Evolutionary conservation across 2,113 vertebrate species (phyloP), one percentile per base, ranked within the genome.

Genomic region (Channa argus): DNA sequence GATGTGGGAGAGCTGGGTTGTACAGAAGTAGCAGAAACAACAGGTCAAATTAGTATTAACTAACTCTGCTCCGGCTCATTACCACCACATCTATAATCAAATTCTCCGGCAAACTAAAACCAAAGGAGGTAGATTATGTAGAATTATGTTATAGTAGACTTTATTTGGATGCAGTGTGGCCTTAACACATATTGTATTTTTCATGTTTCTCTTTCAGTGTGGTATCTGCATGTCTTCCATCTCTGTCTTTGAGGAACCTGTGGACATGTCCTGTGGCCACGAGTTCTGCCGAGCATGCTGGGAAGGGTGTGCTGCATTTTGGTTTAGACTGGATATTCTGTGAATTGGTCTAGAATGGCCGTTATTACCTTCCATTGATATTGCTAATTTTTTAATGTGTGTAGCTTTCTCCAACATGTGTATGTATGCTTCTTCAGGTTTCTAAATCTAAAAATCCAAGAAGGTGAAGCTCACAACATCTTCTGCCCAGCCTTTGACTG

Each of bases 401-500:
- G 14, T 8, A n/a, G 11, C 6, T 77, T 15, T 33, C 6, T 80
- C 38, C 88, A 45, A 24, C 24, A 24, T 24, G 24, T 56, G 13
- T 12, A 2, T 43, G 0, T 50, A 3, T 56, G 0, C 12, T 49
- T 74, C 51, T 41, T 73, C 88, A 99, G 98, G 84, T 99, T 99
- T 95, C 94, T 99, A 81, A 99, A 99, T 92, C 86, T 99, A 83
- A 99, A 99, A 94, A 99, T 99, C 92, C 97, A 99, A 85, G 98
- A 99, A 76, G 98, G 98, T 86, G 97, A 99, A 92, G 98, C 98
- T 63, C 97, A 99, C 91, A 99, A 99, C 88, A 99, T 99, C 93
- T 97, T 99, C 88, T 99, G 98, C 86, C 98, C 98, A 56, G 97
- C 97, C 2, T 97, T 95, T 87, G 97, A 98, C 87, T 99, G 98